phyloP scores from a whole-genome alignment of 2,888 invertebrate species.

The Dione vanillae region DNA sequence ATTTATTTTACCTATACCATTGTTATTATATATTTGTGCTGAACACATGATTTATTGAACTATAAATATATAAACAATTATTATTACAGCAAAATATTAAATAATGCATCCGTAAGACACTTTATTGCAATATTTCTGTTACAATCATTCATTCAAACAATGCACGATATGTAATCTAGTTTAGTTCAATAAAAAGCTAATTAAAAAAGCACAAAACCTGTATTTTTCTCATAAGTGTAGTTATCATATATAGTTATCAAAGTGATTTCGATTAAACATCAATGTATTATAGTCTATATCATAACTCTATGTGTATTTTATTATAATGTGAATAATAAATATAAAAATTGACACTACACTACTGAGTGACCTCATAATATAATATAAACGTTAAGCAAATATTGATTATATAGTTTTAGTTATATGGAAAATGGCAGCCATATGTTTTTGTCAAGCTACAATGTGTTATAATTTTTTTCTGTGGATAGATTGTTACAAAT shows the following conservation, averaged over 20 bases:
- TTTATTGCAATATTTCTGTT: not conserved
- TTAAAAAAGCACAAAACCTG: conserved; percentile 25
- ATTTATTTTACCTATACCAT: conserved; percentile 9
- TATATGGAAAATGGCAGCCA: too few relatives aligned
- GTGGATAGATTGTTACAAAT: too few relatives aligned
- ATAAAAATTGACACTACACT: conserved; percentile 42
- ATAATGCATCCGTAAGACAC: not conserved
- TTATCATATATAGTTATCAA: conserved; percentile 23
- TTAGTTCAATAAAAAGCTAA: conserved; percentile 3
- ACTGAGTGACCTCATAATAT: conserved; percentile 23
- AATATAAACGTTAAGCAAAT: not conserved
- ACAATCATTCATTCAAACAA: not conserved
- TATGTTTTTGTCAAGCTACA: too few relatives aligned
- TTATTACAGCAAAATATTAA: conserved; percentile 1
- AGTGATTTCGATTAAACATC: conserved; percentile 28
- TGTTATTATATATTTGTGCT: conserved; percentile 37
- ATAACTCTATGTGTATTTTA: conserved; percentile 32
- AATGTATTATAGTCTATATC: conserved; percentile 13
- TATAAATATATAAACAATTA: not conserved
- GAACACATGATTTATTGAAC: conserved; percentile 39
- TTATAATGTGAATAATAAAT: conserved; percentile 37
- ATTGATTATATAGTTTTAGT: not conserved
- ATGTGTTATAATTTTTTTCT: too few relatives aligned
- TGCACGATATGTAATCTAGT: conserved; percentile 19
- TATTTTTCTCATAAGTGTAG: conserved; percentile 27